Base-by-base conservation (phyloP, 2,888 invertebrate genomes). In the Chymomyza caudatula region DNA sequence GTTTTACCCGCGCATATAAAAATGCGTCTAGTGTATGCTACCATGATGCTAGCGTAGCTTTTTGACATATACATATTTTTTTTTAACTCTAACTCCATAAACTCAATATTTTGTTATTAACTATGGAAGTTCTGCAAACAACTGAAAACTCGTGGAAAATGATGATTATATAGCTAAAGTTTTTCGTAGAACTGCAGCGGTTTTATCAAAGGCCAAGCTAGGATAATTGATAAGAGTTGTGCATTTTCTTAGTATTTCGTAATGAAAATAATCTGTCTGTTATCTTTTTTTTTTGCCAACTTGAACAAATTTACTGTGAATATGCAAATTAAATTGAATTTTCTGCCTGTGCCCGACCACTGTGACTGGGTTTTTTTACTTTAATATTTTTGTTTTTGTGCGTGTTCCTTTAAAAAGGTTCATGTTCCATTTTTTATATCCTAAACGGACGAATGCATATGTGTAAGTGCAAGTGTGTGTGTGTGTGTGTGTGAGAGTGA, bases 401-500 rank as follows among this genome's bases (percentile, higher is more conserved):
- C 29, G 29, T 37, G 29, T 37, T 37, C 11, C 29, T 25, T 55
- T 22, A 61, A 58, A 71, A 73, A 58, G 67, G 67, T 62, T 75
- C 59, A 54, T 29, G 47, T 37, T 37, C 29, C 29, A 37, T 37
- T 37, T 37, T 37, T 37, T 37, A 37, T 37, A 37, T 37, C 29
- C 29, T 37, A 11, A 37, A 11, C 29, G 2, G 29, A 2, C 29
- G 11, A 37, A 37, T 37, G 11, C 29, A 37, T 37, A 37, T 37
- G 29, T 11, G 29, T 11, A 1, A 37, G 57, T 17, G 43, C 49
- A 55, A 42, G 60, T 51, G 58, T 57, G 64, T 56, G 66, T 47
- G 65, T 63, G 60, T 23, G 59, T 47, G 56, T 57, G 52, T 19
- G 43, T 17, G 60, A 44, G 20, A 68, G 71, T 78, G 82, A 62